phyloP scores from a whole-genome alignment of 2,797 vertebrate species.

The Smutsia temminckii region DNA sequence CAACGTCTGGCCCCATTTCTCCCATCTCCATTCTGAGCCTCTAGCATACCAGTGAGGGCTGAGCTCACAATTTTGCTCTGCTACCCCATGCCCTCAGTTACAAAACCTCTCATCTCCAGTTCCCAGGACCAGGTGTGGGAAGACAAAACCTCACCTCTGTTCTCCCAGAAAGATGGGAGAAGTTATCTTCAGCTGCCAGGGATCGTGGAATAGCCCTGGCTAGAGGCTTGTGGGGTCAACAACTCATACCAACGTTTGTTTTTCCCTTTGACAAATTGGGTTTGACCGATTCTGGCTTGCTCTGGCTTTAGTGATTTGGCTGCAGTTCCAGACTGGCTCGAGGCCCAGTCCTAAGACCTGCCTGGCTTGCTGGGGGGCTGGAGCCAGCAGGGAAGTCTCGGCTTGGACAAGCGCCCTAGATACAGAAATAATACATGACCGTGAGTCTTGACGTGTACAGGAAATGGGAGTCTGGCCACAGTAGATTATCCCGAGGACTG shows the following conservation, averaged over 20 bases:
- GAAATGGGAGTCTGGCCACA: background rate
- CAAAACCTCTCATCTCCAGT: constrained; percentile 45
- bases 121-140: background rate
- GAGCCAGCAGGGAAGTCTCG: background rate
- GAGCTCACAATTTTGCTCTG: background rate
- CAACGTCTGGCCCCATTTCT: background rate
- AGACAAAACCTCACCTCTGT: constrained; percentile 58
- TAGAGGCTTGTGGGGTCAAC: background rate
- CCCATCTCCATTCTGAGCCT: background rate
- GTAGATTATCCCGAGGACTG: background rate
- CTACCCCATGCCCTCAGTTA: background rate
- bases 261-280: background rate
- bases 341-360: background rate
- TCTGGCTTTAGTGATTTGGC: background rate
- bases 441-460: background rate
- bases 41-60: background rate
- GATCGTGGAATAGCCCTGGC: background rate
- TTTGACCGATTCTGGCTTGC: background rate
- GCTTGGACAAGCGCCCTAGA: background rate
- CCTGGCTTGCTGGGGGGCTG: background rate
- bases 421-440: background rate
- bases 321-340: background rate
- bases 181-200: background rate
- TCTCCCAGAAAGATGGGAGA: background rate
- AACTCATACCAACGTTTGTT: background rate